Evolutionary conservation across 1,140 invertebrate genomes (phyloP).

Genomic region (Argopecten irradians): DNA sequence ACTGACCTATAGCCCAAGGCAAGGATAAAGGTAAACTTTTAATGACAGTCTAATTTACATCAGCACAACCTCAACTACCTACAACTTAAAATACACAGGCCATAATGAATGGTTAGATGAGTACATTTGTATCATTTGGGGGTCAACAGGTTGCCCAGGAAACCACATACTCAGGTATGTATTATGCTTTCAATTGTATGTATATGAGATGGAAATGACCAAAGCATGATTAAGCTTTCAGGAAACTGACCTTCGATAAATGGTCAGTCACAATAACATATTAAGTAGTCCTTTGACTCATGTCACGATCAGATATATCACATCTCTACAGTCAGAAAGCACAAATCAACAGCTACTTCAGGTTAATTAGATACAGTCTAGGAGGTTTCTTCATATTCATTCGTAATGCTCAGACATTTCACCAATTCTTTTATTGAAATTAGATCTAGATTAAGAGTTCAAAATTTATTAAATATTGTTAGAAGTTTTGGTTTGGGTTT

Average conservation of each 20-base stretch:
- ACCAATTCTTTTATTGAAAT: too few relatives aligned
- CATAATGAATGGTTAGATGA: neutral
- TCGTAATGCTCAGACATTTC: too few relatives aligned
- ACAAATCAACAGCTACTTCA: too few relatives aligned
- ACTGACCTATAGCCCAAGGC: slow-evolving; percentile 8
- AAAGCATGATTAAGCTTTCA: neutral
- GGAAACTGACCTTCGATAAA: neutral
- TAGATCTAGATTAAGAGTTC: too few relatives aligned
- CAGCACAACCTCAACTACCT: neutral
- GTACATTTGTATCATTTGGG: neutral
- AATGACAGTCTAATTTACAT: neutral
- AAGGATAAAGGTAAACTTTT: slow-evolving; percentile 17
- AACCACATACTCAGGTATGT: neutral
- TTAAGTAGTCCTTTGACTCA: neutral
- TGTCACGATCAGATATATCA: neutral
- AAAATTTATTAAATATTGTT: too few relatives aligned
- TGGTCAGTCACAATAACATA: neutral
- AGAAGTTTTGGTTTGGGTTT: too few relatives aligned
- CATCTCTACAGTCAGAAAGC: neutral
- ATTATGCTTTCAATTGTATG: neutral
- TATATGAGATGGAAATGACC: neutral
- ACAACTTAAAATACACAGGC: neutral
- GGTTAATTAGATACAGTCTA: too few relatives aligned
- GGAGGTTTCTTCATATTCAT: too few relatives aligned
- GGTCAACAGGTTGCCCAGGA: neutral